These are phyloP conservation scores for Machimus rusticus DNA, from an alignment of 2,888 invertebrate species.

Conservation along the genomic window DNA sequence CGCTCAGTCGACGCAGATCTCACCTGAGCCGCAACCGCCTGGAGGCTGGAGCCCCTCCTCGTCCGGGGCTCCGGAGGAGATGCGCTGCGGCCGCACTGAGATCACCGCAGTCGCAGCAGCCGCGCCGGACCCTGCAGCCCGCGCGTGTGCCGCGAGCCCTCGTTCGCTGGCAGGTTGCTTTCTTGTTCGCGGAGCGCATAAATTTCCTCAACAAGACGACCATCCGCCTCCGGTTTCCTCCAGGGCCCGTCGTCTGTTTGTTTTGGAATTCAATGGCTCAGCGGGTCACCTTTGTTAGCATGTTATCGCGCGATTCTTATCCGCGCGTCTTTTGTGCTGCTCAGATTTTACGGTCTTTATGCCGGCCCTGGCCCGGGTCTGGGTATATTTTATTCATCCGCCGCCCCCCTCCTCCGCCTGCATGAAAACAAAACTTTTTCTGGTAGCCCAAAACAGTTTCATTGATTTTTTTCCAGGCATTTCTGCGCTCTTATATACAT, in stretches of 20 bases:
- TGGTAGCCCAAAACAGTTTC: neutral
- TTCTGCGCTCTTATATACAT: neutral
- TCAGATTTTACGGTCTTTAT: conserved; percentile 32
- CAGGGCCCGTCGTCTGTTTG: conserved; percentile 43
- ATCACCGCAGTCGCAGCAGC: neutral
- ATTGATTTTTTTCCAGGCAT: neutral
- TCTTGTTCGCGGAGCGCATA: conserved; percentile 28
- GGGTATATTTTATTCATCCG: neutral
- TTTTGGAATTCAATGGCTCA: conserved; percentile 59
- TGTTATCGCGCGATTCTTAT: conserved; percentile 62
- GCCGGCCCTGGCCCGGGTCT: neutral
- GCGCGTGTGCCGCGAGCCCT: neutral
- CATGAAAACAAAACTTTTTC: conserved; percentile 12
- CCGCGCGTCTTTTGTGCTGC: conserved; percentile 39
- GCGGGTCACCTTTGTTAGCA: conserved; percentile 63
- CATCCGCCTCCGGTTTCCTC: conserved; percentile 33
- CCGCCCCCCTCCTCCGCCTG: neutral
- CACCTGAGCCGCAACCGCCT: neutral
- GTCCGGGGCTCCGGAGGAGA: neutral
- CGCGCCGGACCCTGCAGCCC: neutral
- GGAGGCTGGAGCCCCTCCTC: neutral
- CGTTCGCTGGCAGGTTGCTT: neutral
- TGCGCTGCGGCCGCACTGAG: neutral
- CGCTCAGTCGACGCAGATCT: neutral
- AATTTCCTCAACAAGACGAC: conserved; percentile 45